These are phyloP conservation scores for Lasius platythorax DNA, from an alignment of 2,888 invertebrate genomes.

Conservation along the genomic window DNA sequence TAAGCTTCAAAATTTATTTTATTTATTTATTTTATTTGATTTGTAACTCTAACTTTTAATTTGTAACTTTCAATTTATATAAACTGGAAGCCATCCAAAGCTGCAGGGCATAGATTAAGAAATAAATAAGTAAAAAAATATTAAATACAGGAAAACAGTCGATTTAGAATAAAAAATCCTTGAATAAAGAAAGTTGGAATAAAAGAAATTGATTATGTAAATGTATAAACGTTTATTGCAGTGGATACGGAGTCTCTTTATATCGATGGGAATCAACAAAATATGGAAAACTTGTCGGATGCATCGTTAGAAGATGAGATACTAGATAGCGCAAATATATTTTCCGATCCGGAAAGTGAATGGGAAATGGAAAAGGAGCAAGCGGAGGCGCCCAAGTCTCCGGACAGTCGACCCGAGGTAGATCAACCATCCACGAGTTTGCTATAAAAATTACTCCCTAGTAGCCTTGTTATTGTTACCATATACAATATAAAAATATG, in stretches of 20 bases:
- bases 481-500: background rate
- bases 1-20: too few species aligned
- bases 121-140: too few species aligned
- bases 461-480: conserved; percentile 11
- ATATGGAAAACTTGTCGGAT: conserved; percentile 86
- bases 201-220: background rate
- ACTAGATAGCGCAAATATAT: conserved; percentile 87
- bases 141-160: background rate
- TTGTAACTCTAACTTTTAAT: too few species aligned
- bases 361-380: conserved; percentile 86
- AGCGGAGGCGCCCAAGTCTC: conserved; percentile 77
- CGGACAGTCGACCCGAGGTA: conserved; percentile 88
- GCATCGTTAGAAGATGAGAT: conserved; percentile 87
- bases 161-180: background rate
- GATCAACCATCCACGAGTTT: conserved; percentile 85
- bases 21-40: too few species aligned
- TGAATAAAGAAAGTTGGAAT: background rate
- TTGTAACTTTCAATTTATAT: too few species aligned
- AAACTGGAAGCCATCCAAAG: too few species aligned
- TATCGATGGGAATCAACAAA: conserved; percentile 77
- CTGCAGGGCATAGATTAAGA: too few species aligned
- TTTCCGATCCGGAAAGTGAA: conserved; percentile 92
- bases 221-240: conserved; percentile 47
- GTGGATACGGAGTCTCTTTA: conserved; percentile 76
- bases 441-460: conserved; percentile 45